phyloP scores from a whole-genome alignment of 2,888 invertebrate species.

The Crematogaster levior region DNA sequence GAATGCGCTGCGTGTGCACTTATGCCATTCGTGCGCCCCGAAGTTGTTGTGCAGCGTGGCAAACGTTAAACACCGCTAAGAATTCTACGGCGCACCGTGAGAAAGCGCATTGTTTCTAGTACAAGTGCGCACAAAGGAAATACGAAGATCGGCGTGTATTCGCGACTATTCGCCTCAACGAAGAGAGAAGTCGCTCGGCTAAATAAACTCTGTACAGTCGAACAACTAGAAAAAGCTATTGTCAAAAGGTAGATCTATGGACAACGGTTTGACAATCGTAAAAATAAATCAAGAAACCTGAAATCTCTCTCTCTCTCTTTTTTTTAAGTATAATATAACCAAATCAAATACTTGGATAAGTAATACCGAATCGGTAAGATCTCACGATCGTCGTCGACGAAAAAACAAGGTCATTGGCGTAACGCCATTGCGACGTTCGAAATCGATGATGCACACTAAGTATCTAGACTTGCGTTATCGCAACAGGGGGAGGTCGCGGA shows the following conservation, averaged over 20 bases:
- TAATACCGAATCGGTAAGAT: background rate
- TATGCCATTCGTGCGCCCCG: slow-evolving; percentile 1
- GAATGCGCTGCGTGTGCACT: slow-evolving; percentile 11
- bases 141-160: slow-evolving; percentile 30
- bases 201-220: background rate
- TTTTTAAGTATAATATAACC: background rate
- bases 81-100: slow-evolving; percentile 56
- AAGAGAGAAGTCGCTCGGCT: slow-evolving; percentile 36
- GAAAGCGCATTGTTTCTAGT: slow-evolving; percentile 69
- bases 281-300: background rate
- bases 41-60: slow-evolving; percentile 22
- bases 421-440: background rate
- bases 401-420: background rate
- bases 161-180: slow-evolving; percentile 37
- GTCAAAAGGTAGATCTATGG: background rate
- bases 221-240: background rate
- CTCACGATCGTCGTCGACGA: background rate
- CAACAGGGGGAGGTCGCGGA: background rate
- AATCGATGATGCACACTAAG: too few species aligned
- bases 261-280: background rate
- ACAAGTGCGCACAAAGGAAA: slow-evolving; percentile 57
- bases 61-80: slow-evolving; percentile 46
- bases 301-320: background rate
- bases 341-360: background rate
- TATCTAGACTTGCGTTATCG: background rate